Conservation (phyloP, 2,888 invertebrate species). For the Mechanitis messenoides region DNA sequence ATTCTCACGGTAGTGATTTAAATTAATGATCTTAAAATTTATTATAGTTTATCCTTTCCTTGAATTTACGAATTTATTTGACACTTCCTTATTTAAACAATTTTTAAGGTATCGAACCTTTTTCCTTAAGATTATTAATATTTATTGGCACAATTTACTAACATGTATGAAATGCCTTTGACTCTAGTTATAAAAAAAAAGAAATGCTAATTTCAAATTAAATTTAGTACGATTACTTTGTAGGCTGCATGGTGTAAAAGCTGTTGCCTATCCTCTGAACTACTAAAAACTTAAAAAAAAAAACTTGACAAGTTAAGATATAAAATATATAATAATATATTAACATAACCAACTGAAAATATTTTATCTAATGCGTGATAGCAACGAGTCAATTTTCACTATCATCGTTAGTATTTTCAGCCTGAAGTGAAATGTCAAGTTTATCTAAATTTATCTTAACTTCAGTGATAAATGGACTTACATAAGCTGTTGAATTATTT, state of each 20-base stretch:
- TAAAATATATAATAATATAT: slow-evolving; percentile 12
- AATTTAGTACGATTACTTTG: too few relatives aligned
- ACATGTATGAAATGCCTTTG: too few relatives aligned
- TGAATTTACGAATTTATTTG: slow-evolving; percentile 16
- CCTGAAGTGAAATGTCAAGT: slow-evolving; percentile 22
- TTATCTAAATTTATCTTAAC: slow-evolving; percentile 11
- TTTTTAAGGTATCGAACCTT: background rate
- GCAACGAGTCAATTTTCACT: slow-evolving; percentile 27
- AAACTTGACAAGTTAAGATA: background rate
- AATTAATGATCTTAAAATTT: slow-evolving; percentile 19
- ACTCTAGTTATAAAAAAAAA: too few relatives aligned
- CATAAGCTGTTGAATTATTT: background rate
- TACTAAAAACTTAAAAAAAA: too few relatives aligned
- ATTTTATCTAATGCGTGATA: slow-evolving; percentile 26
- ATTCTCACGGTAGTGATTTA: slow-evolving; percentile 22
- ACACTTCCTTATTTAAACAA: slow-evolving; percentile 14
- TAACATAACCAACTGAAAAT: slow-evolving; percentile 19
- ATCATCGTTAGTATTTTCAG: slow-evolving; percentile 29
- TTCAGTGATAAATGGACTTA: background rate
- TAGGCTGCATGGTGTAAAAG: too few relatives aligned
- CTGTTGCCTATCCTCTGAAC: too few relatives aligned
- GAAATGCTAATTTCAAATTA: too few relatives aligned
- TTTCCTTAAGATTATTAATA: too few relatives aligned
- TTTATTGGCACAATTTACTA: too few relatives aligned
- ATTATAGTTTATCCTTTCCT: slow-evolving; percentile 19